Evolutionary conservation across 2,888 invertebrate genomes (phyloP).

Genomic region (Cerceris rybyensis): DNA sequence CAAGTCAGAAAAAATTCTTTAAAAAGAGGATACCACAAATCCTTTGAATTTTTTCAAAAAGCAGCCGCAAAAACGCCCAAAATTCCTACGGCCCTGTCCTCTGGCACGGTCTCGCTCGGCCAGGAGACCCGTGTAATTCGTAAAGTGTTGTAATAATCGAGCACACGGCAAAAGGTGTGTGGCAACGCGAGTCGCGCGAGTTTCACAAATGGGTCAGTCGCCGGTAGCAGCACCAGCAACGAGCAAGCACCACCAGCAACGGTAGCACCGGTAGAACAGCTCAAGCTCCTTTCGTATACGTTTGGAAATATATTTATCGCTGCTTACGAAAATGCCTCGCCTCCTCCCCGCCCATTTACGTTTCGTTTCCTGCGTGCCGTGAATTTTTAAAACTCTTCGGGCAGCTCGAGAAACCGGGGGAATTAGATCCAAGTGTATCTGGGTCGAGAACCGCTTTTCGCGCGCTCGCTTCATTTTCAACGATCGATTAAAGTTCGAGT

Average conservation of each 20-base stretch:
- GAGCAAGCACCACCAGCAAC: background rate
- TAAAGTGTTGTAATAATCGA: conserved; percentile 68
- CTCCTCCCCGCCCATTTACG: conserved; percentile 14
- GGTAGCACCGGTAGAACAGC: conserved; percentile 29
- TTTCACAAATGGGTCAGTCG: conserved; percentile 80
- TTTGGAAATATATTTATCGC: conserved; percentile 73
- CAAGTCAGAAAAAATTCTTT: too few species aligned
- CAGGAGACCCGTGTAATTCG: conserved; percentile 58
- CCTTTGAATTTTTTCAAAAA: background rate
- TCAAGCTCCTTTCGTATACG: conserved; percentile 56
- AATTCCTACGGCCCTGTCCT: conserved; percentile 22
- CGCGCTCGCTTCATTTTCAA: too few species aligned
- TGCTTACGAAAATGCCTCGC: conserved; percentile 71
- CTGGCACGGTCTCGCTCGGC: conserved; percentile 14
- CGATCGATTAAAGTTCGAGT: too few species aligned
- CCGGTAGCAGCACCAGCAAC: conserved; percentile 42
- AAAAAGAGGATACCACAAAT: too few species aligned
- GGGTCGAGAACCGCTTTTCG: too few species aligned
- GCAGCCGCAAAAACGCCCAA: background rate
- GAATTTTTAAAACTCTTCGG: conserved; percentile 14
- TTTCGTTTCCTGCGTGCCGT: background rate
- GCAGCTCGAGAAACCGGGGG: background rate
- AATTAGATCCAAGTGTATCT: background rate
- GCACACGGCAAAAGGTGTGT: conserved; percentile 66
- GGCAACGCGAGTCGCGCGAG: conserved; percentile 72